These are phyloP conservation scores for Eupithecia dodoneata DNA, from an alignment of 2,888 invertebrate genomes.

Conservation along the genomic window DNA sequence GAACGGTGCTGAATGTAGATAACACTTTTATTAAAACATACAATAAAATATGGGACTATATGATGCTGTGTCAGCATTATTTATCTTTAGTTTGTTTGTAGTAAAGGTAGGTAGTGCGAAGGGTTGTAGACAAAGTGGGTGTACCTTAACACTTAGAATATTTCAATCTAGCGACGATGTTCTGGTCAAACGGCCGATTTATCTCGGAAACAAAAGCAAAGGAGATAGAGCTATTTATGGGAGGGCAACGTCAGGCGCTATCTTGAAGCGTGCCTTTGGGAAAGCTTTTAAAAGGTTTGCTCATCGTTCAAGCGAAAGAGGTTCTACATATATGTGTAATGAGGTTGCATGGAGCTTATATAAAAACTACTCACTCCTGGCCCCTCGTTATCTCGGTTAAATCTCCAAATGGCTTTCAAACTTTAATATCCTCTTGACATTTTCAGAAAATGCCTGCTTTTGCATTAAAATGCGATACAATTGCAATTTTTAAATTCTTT, in stretches of 20 bases:
- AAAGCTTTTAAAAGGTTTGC: constrained; percentile 74
- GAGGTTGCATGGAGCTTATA: neutral
- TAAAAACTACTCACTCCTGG: neutral
- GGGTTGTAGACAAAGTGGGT: constrained; percentile 59
- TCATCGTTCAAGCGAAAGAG: constrained; percentile 65
- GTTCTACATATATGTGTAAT: neutral
- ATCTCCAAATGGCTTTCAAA: neutral
- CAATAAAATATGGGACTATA: too few relatives aligned
- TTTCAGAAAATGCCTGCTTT: neutral
- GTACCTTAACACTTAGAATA: constrained; percentile 56
- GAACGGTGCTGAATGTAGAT: neutral
- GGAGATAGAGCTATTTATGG: constrained; percentile 75
- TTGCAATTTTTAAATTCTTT: too few relatives aligned
- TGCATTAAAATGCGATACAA: neutral
- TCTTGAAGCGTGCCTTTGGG: constrained; percentile 68
- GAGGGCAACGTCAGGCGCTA: constrained; percentile 69
- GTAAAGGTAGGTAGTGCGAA: constrained; percentile 42
- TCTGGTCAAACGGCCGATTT: constrained; percentile 72
- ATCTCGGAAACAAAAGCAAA: constrained; percentile 76
- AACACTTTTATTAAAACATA: neutral
- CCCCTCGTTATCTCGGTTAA: neutral
- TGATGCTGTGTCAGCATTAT: neutral
- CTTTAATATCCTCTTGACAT: neutral
- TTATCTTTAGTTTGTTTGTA: neutral
- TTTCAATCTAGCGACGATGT: constrained; percentile 66